Base-by-base conservation (phyloP, 2,888 invertebrate genomes). In the Dolichomitus sp. region DNA sequence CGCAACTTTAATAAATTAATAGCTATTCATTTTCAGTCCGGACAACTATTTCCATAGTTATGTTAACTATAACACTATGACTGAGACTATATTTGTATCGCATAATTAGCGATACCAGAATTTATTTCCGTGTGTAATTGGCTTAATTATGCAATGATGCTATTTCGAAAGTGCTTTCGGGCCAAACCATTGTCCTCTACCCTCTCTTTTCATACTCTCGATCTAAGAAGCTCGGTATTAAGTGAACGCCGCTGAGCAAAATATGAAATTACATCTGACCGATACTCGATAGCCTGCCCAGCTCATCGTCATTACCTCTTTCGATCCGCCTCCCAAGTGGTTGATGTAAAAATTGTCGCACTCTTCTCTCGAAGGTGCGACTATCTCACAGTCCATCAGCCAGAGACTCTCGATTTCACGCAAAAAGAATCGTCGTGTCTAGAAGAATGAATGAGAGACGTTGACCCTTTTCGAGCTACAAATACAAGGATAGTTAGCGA, bases 311-410 rank as follows among this genome's bases (percentile, higher is more conserved):
- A 17, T 61, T 23, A 40, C 30, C 82, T 78, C 85, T 77, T 80
- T 84, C 73, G 70, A 68, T 78, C 66, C 66, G 81, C 81, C 82
- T 83, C 79, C 84, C 83, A 57, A 81, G 81, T 84, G 19, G 45
- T n/a, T 42, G 14, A 30, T 14, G 37, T 5, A 17, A 68, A 42
- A 80, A 59, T 48, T 23, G 54, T 12, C 42, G 23, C 45, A n/a
- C 14, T 17, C 40, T 72, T 50, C 23, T 50, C 7, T n/a, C 23
- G 17, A 23, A 57, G 61, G 72, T 72, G 59, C 48, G 72, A 59
- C 19, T 48, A 48, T 61, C 45, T 48, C 45, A 61, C 61, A 33
- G 61, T 33, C 12, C n/a, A 57, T 50, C 61, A 5, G 14, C 11
- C 23, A 4, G 37, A 73, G 70, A 72, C 70, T 61, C 61, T 73